A percentile compares a stretch with the other conserved stretches of the same genome.
Conservation (phyloP, 2,888 invertebrate species). For the Ornithoptera alexandrae region DNA sequence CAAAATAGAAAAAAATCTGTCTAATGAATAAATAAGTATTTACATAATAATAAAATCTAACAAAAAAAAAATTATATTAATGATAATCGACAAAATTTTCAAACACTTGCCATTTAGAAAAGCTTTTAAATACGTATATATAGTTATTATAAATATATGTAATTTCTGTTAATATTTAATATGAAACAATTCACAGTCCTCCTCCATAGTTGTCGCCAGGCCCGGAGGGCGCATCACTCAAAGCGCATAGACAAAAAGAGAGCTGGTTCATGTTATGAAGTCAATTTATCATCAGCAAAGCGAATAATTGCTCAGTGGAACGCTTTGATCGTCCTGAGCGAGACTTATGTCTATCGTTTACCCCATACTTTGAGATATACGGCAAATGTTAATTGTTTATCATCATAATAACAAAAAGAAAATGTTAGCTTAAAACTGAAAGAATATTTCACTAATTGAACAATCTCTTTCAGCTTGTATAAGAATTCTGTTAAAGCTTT, state of each 20-base stretch:
- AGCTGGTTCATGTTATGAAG: conserved; percentile 54
- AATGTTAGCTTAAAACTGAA: no score
- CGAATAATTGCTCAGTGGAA: conserved; percentile 51
- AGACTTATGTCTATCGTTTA: conserved; percentile 32
- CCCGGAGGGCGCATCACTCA: conserved; percentile 48
- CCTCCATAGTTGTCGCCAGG: conserved; percentile 34
- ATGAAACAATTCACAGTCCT: conserved; percentile 10
- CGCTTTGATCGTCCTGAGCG: conserved; percentile 45
- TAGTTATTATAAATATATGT: no score
- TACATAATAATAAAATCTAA: no score
- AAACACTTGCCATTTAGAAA: no score
- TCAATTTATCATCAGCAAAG: conserved; percentile 56
- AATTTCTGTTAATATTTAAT: neutral
- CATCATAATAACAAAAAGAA: neutral
- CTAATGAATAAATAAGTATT: no score
- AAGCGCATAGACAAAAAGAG: conserved; percentile 49
- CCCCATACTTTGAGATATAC: conserved; percentile 6
- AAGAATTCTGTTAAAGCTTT: no score
- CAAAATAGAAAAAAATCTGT: no score
- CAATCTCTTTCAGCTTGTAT: no score
- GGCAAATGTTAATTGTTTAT: neutral
- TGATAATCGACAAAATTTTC: no score
- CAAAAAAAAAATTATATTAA: no score
- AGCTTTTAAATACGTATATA: no score
- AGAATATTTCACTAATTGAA: no score